Percentiles rank a stretch among this genome's conserved stretches.
Conservation (phyloP, 2,113 vertebrate species). For the Serranochromis macrocephalus region DNA sequence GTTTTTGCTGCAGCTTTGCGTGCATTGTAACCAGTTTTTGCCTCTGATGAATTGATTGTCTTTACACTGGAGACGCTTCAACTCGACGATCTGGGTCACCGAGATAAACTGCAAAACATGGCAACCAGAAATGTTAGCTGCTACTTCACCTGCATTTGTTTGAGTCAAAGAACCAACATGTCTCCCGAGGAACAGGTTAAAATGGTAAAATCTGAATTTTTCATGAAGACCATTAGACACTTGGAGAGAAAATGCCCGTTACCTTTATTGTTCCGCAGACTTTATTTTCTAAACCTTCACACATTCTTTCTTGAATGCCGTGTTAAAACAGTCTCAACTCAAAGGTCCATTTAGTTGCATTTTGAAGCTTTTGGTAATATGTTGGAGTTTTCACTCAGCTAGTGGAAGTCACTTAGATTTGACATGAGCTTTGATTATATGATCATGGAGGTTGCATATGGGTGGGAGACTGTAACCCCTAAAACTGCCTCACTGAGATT, state of each 20-base stretch:
- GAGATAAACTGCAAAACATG: neutral
- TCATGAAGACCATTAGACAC: neutral
- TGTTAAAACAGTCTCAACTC: neutral
- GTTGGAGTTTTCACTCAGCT: neutral
- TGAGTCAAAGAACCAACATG: neutral
- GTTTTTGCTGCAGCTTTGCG: neutral
- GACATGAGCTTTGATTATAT: neutral
- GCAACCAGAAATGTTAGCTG: neutral
- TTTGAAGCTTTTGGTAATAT: neutral
- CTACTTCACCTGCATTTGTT: neutral
- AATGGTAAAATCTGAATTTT: neutral
- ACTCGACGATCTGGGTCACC: neutral
- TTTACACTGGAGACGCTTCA: neutral
- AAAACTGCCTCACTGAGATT: neutral
- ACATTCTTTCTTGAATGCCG: neutral
- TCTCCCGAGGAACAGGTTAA: neutral
- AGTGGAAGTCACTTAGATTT: neutral
- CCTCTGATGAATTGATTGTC: neutral
- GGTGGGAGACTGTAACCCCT: neutral
- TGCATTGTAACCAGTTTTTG: neutral
- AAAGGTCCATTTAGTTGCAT: neutral
- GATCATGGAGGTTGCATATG: neutral
- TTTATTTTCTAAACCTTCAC: neutral
- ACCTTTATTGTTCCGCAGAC: neutral
- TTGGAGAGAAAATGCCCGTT: neutral